phyloP scores from a whole-genome alignment of 2,113 vertebrate species.

The Lota lota region DNA sequence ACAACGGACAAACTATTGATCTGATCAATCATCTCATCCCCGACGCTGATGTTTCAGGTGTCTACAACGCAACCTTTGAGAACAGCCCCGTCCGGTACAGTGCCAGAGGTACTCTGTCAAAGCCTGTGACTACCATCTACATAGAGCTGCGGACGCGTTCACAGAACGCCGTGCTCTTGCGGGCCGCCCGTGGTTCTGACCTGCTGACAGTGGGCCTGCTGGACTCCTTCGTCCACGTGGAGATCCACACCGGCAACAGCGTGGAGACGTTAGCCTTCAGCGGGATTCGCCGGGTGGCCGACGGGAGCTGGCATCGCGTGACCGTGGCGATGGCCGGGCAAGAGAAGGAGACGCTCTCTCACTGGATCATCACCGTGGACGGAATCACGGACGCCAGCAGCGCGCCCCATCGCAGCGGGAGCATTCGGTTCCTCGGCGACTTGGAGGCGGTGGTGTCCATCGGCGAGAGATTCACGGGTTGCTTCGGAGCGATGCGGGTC shows the following conservation, averaged over 20 bases:
- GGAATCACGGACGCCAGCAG: constrained; percentile 68
- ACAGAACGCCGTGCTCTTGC: constrained; percentile 77
- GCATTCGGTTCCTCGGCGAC: constrained; percentile 77
- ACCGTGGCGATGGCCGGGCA: constrained; percentile 73
- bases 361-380: constrained; percentile 81
- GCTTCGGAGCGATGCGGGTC: constrained; percentile 78
- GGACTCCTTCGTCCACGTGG: constrained; percentile 74
- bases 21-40: too few relatives aligned
- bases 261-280: constrained; percentile 66
- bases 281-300: constrained; percentile 63
- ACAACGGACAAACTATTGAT: too few relatives aligned
- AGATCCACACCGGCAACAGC: constrained; percentile 74
- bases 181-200: constrained; percentile 67
- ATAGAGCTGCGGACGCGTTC: constrained; percentile 85
- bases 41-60: constrained; percentile 64
- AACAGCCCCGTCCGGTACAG: constrained; percentile 73
- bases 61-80: constrained; percentile 83
- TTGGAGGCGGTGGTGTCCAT: constrained; percentile 50
- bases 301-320: constrained; percentile 85
- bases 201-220: constrained; percentile 76
- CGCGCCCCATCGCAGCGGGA: constrained; percentile 56
- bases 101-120: constrained; percentile 61
- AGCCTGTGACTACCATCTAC: constrained; percentile 70
- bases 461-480: constrained; percentile 84
- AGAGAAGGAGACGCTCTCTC: constrained; percentile 32